phyloP scores from a whole-genome alignment of 2,113 vertebrate species.

The Balaeniceps rex region DNA sequence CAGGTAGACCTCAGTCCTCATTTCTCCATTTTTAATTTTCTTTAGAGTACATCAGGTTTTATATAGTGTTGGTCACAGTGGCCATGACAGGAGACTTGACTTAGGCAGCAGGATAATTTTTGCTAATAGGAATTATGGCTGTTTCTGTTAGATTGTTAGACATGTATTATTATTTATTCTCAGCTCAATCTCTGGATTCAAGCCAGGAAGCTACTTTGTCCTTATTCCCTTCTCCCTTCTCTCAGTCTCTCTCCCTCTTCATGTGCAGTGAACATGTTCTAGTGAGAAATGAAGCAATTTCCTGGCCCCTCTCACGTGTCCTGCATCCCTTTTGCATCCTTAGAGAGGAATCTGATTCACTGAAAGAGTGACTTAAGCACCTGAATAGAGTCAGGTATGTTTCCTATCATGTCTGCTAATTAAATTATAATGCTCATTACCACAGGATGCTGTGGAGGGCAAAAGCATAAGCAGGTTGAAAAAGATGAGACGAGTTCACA shows the following conservation, averaged over 20 bases:
- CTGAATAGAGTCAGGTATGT: background rate
- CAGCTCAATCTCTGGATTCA: background rate
- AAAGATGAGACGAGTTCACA: background rate
- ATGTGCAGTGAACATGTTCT: background rate
- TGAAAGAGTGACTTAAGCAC: background rate
- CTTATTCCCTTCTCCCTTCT: background rate
- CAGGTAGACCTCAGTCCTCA: background rate
- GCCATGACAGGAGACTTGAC: background rate
- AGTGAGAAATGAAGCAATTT: conserved; percentile 1
- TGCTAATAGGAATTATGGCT: background rate
- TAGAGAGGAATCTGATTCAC: background rate
- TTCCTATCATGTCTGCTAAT: conserved; percentile 20
- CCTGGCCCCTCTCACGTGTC: background rate
- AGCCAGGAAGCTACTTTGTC: conserved; percentile 4
- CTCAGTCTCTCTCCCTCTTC: background rate
- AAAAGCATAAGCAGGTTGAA: background rate
- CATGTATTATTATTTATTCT: background rate
- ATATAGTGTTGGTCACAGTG: background rate
- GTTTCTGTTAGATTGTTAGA: background rate
- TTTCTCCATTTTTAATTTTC: background rate
- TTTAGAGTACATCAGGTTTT: background rate
- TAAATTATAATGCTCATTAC: conserved; percentile 18
- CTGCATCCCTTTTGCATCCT: background rate
- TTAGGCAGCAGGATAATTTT: background rate
- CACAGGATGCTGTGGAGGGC: background rate